A percentile compares a stretch with the other conserved stretches of the same genome.
Evolutionary conservation across 2,113 vertebrate genomes (phyloP).

Genomic region (Prinia subflava): DNA sequence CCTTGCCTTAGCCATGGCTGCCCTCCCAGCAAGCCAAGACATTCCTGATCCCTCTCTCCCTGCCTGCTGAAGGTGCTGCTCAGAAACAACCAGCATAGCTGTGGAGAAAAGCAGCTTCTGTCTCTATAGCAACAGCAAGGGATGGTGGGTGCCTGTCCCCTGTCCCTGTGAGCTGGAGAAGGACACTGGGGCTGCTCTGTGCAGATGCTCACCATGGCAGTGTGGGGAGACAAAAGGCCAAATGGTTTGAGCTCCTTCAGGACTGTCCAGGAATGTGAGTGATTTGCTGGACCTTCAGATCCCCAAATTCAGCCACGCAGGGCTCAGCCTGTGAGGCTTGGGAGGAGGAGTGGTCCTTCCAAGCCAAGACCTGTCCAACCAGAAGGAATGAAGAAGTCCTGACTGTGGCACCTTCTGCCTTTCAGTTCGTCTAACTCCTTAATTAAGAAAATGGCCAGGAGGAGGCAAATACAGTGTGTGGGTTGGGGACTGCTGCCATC

Average conservation of each 20-base stretch:
- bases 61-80: not conserved
- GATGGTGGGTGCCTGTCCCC: not conserved
- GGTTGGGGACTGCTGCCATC: not conserved
- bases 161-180: not conserved
- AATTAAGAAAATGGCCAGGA: not conserved
- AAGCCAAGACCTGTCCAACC: not conserved
- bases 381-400: not conserved
- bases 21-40: not conserved
- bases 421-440: not conserved
- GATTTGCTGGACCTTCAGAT: not conserved
- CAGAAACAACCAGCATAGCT: not conserved
- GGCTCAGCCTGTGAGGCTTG: not conserved
- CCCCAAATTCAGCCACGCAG: not conserved
- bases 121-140: constrained; percentile 45
- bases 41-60: not conserved
- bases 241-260: not conserved
- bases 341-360: not conserved
- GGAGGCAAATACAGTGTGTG: not conserved
- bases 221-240: not conserved
- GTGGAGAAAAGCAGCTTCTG: not conserved
- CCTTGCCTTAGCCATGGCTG: not conserved
- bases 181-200: not conserved
- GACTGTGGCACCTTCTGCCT: not conserved
- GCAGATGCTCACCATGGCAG: not conserved
- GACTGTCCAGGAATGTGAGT: not conserved